These are phyloP conservation scores for Heptranchias perlo DNA, from an alignment of 2,113 vertebrate species.

Conservation along the genomic window DNA sequence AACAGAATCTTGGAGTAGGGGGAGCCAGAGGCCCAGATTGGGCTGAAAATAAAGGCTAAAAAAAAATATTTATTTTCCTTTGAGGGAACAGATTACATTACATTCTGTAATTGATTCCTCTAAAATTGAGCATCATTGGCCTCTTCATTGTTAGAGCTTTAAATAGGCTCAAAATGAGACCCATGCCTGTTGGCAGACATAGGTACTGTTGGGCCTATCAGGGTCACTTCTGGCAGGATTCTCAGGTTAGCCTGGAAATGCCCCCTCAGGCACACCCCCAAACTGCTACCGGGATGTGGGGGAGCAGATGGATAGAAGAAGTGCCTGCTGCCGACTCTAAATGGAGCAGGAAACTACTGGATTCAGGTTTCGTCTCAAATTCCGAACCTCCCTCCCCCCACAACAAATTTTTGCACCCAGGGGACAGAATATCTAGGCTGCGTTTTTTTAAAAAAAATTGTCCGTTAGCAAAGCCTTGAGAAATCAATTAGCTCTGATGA, in stretches of 20 bases:
- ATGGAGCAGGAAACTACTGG: not conserved
- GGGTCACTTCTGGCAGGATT: too few relatives aligned
- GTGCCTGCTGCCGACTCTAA: not conserved
- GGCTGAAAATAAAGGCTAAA: too few relatives aligned
- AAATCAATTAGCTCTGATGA: not conserved
- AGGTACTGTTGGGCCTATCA: not conserved
- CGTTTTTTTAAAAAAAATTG: not conserved
- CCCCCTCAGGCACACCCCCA: not conserved
- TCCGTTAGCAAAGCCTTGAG: not conserved
- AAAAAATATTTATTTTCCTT: too few relatives aligned
- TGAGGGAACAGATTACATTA: too few relatives aligned
- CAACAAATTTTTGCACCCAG: not conserved
- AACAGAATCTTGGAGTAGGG: too few relatives aligned
- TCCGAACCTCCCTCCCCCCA: not conserved
- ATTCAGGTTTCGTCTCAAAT: not conserved
- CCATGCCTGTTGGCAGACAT: not conserved
- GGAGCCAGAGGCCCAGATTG: too few relatives aligned
- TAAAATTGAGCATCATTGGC: not conserved
- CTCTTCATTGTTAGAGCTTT: not conserved
- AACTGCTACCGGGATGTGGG: not conserved
- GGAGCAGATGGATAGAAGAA: not conserved
- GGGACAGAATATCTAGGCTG: not conserved
- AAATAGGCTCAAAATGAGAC: not conserved
- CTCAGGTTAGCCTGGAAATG: not conserved
- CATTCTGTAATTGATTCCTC: not conserved